Percentiles rank a stretch among this genome's conserved stretches.
These are phyloP conservation scores for Monopterus albus DNA, from an alignment of 2,113 vertebrate genomes.

Conservation along the genomic window DNA sequence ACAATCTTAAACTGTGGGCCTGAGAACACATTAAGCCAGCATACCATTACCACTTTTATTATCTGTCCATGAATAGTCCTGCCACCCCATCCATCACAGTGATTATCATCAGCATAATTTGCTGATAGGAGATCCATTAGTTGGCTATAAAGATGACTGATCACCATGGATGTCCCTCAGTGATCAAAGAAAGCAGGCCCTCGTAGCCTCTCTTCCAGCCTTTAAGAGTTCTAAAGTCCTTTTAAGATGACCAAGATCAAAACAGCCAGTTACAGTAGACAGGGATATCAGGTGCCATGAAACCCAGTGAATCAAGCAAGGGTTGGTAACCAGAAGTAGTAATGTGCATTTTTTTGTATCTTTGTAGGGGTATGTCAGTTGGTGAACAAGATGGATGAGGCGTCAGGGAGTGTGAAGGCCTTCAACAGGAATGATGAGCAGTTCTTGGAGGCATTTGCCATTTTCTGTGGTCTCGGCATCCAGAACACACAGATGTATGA, in stretches of 20 bases:
- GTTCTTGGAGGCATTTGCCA: slow-evolving; percentile 97
- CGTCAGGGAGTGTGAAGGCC: slow-evolving; percentile 86
- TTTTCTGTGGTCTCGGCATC: slow-evolving; percentile 97
- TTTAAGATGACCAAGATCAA: slow-evolving; percentile 35
- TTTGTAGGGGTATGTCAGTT: slow-evolving; percentile 93
- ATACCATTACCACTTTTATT: slow-evolving; percentile 22
- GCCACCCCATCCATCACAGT: slow-evolving; percentile 37
- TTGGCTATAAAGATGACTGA: slow-evolving; percentile 16
- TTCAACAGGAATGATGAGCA: slow-evolving; percentile 98
- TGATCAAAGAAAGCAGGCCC: slow-evolving; percentile 40
- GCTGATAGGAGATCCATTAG: slow-evolving; percentile 36
- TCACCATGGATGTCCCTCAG: slow-evolving; percentile 1
- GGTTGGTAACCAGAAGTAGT: fast-evolving
- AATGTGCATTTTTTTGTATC: background rate
- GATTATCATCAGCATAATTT: slow-evolving; percentile 59
- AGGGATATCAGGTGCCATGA: no score
- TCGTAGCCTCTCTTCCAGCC: background rate
- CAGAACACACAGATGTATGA: slow-evolving; percentile 99
- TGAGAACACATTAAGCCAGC: slow-evolving; percentile 3
- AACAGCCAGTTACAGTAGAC: background rate
- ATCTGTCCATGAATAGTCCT: slow-evolving; percentile 13
- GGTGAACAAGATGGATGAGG: slow-evolving; percentile 95
- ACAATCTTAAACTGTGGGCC: background rate
- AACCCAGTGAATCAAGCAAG: background rate
- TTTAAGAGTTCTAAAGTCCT: background rate